A percentile compares a stretch with the other conserved stretches of the same genome.
These are phyloP conservation scores for Zaprionus tsacasi DNA, from an alignment of 1,140 invertebrate genomes.

Conservation along the genomic window DNA sequence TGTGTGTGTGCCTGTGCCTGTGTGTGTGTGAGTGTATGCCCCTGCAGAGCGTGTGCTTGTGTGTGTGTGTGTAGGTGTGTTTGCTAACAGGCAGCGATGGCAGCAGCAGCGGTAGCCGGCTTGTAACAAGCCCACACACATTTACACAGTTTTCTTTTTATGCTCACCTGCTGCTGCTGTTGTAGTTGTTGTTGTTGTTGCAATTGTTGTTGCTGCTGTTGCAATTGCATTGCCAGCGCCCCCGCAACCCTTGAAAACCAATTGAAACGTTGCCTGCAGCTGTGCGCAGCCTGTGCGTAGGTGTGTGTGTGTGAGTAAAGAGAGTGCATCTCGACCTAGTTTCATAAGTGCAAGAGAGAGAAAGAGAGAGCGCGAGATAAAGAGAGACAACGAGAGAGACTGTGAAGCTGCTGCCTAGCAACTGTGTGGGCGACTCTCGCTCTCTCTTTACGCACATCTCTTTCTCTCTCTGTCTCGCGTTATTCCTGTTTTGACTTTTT, in stretches of 20 bases:
- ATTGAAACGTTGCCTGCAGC: conserved; percentile 71
- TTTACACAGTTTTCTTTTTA: conserved; percentile 56
- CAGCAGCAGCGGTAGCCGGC: conserved; percentile 39
- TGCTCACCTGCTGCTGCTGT: conserved; percentile 72
- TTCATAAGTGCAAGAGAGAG: conserved; percentile 28
- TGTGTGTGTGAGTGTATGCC: conserved; percentile 8
- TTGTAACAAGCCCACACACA: conserved; percentile 33
- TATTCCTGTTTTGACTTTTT: conserved; percentile 6
- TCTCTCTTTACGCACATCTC: background rate
- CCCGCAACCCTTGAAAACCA: conserved; percentile 62
- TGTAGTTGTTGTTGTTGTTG: conserved; percentile 16
- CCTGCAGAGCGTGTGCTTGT: background rate
- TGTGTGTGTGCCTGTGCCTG: conserved; percentile 6
- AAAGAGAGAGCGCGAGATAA: conserved; percentile 27
- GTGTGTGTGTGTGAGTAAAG: conserved; percentile 21
- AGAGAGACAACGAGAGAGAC: conserved; percentile 3
- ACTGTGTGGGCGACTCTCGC: conserved; percentile 34
- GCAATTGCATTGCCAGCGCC: conserved; percentile 21
- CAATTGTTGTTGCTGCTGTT: conserved; percentile 27
- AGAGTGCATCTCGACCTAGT: conserved; percentile 76
- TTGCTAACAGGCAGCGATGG: conserved; percentile 19
- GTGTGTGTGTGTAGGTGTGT: conserved; percentile 3
- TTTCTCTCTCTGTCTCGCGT: background rate
- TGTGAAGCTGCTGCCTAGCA: conserved; percentile 37
- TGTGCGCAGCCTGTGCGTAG: conserved; percentile 26